phyloP scores from a whole-genome alignment of 2,797 vertebrate genomes.

The Enteromius treurensis region DNA sequence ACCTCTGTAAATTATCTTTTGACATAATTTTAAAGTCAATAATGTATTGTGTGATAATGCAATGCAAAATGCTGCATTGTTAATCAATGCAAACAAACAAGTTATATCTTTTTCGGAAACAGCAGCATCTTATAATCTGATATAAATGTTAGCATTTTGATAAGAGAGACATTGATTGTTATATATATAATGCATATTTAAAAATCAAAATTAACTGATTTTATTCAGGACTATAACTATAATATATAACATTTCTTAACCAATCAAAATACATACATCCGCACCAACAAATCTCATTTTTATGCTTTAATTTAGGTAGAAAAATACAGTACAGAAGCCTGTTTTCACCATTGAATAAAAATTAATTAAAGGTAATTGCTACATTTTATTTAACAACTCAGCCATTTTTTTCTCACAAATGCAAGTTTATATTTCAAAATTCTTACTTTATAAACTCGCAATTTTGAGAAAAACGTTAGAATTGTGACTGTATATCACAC shows the following conservation, averaged over 20 bases:
- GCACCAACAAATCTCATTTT: neutral
- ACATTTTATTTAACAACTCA: too few relatives aligned
- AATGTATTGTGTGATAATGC: too few relatives aligned
- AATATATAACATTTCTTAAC: neutral
- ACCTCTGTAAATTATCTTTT: slow-evolving; percentile 16
- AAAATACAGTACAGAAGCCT: neutral
- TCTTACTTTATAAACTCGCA: too few relatives aligned
- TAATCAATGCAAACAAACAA: neutral
- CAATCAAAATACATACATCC: neutral
- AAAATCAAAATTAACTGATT: neutral
- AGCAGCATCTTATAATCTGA: neutral
- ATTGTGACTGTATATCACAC: too few relatives aligned
- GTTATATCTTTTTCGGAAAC: neutral
- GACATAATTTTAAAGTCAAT: neutral
- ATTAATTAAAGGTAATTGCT: too few relatives aligned
- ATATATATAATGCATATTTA: neutral
- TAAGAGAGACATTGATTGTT: neutral
- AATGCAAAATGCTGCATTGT: neutral
- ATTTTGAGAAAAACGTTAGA: too few relatives aligned
- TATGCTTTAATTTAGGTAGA: neutral
- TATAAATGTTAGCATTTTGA: slow-evolving; percentile 13
- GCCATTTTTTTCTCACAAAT: too few relatives aligned
- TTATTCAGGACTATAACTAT: neutral
- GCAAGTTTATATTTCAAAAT: too few relatives aligned
- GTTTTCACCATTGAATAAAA: too few relatives aligned